Evolutionary conservation across 2,113 vertebrate species (phyloP), one percentile per base, ranked within the genome.

Genomic region (Anolis sagrei): DNA sequence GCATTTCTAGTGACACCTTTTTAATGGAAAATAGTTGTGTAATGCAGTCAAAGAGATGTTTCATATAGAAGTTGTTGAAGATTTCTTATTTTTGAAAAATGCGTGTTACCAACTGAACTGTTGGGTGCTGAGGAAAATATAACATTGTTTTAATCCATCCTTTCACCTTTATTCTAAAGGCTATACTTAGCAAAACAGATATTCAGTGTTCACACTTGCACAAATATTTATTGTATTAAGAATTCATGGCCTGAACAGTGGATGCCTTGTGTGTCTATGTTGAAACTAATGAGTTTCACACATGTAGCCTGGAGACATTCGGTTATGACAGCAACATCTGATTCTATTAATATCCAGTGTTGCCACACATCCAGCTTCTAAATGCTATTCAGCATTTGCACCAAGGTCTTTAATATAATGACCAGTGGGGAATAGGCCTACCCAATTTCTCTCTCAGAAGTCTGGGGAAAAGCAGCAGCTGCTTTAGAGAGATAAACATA

Each of bases 301-400:
- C 79, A 87, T 39, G 88, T 29, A 13, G 39, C 89, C 82, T 72
- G 13, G 88, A 91, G 89, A 92, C 87, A 64, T 0, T 34, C 86
- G 86, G 87, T 88, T 90, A 84, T 85, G 90, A 91, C 87, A 91
- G 87, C 83, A 88, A 44, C 79, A 92, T 91, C 92, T 89, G 66
- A 89, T 93, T 94, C 93, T 91, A 84, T 89, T 94, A 93, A 89
- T 58, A 89, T 79, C 87, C 87, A 90, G 76, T 93, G 88, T 88
- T 93, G 88, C 92, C 88, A 79, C 49, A 92, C 78, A 82, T 88
- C 92, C 84, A 87, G 87, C 83, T 90, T 89, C 94, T 92, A 93
- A 95, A 81, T 89, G 84, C 89, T 93, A 32, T 82, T 88, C 86
- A 78, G 84, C 86, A 91, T 79, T 93, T 92, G 78, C 83, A 90